Evolutionary conservation across 64 coral and sea anemone species (phyloP), one percentile per base, ranked within the genome.

Genomic region (Porites lutea): DNA sequence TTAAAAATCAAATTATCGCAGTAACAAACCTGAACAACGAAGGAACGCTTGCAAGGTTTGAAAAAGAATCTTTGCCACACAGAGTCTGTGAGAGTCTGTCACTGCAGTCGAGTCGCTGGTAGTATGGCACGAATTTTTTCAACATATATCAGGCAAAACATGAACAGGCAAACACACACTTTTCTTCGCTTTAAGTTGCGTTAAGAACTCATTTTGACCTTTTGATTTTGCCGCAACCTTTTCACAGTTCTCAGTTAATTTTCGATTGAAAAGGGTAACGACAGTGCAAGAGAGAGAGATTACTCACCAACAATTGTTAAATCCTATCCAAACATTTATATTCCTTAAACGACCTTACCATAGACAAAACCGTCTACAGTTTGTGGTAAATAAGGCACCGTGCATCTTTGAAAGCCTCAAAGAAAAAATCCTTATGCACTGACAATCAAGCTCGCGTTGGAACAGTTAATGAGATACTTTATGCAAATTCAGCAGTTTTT

Each of bases 401-500:
- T 37, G 27, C 27, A 37, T 37, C 63, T 3, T 65, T 16, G 63
- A 74, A 47, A 74, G 2, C 44, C 68, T 23, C 27, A 37, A 37
- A 37, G 27, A 37, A 37, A 37, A 37, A 37, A 37, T 37, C 27
- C 27, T 37, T 37, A 74, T 15, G 10, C 37, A 48, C 71, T 14
- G 44, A 13, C 37, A 8, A 37, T 74, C 71, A 37, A 12, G 4
- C 23, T 48, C 11, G 3, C 19, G 15, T 68, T 12, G 20, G 15
- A 68, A 68, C 6, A 14, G 16, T 46, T 62, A n/a, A 82, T 82
- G 79, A 82, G 37, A 64, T 46, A 65, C 79, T 11, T 50, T 82
- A 82, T 82, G 79, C 59, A 65, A 82, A 84, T 84, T 19, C 46
- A 51, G 4, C 11, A 62, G 48, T 82, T 65, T 52, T 22, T 14